Percentiles rank a stretch among this genome's conserved stretches.
Conservation (phyloP, 2,113 vertebrate species). For the Hyperopisus bebe region DNA sequence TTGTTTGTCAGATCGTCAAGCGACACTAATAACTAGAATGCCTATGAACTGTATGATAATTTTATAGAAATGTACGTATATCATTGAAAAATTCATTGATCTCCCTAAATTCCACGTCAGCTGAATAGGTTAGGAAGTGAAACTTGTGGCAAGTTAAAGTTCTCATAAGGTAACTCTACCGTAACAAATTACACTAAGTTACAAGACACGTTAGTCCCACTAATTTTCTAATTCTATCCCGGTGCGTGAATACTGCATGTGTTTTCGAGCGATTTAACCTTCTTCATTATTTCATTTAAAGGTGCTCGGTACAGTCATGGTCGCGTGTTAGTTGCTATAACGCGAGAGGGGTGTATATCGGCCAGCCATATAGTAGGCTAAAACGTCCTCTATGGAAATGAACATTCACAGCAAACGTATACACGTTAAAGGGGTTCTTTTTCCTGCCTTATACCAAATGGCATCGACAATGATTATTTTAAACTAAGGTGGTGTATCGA, state of each 20-base stretch:
- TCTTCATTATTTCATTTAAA: too few species aligned
- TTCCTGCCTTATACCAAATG: background rate
- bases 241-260: too few species aligned
- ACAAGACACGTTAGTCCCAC: too few species aligned
- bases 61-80: background rate
- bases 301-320: too few species aligned
- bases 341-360: background rate
- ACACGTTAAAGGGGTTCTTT: background rate
- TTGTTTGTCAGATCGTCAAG: background rate
- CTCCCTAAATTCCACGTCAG: background rate
- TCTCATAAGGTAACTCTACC: too few species aligned
- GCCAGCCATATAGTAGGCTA: background rate
- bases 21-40: background rate
- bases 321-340: too few species aligned
- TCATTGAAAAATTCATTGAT: background rate
- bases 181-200: too few species aligned
- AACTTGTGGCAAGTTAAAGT: too few species aligned
- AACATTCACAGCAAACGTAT: background rate
- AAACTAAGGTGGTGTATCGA: background rate
- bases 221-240: too few species aligned
- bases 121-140: background rate
- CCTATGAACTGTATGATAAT: background rate
- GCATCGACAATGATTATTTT: background rate
- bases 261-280: too few species aligned
- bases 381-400: background rate